A percentile compares a stretch with the other conserved stretches of the same genome.
Evolutionary conservation across 2,888 invertebrate genomes (phyloP).

Genomic region (Caenorhabditis wallacei): DNA sequence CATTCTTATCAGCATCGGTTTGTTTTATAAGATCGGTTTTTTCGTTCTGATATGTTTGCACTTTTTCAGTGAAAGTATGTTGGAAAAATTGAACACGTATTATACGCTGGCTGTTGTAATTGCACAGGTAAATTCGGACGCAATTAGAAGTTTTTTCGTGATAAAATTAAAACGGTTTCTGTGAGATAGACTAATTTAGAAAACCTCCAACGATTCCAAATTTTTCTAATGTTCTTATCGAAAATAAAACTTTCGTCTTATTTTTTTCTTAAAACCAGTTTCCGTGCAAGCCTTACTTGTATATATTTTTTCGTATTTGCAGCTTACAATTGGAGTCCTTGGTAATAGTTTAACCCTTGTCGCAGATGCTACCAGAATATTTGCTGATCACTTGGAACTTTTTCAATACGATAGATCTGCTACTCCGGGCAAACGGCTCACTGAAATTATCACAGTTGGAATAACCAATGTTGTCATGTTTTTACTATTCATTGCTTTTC

Average conservation of each 20-base stretch:
- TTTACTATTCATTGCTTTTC: conserved; percentile 61
- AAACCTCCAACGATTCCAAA: too few relatives aligned
- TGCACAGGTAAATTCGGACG: conserved; percentile 60
- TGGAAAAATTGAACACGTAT: conserved; percentile 49
- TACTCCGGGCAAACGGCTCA: conserved; percentile 58
- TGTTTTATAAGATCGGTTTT: neutral
- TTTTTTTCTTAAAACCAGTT: too few relatives aligned
- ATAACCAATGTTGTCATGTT: conserved; percentile 59
- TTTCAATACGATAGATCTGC: conserved; percentile 64
- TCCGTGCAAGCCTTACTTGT: too few relatives aligned
- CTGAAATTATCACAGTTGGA: conserved; percentile 65
- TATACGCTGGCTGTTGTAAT: conserved; percentile 48
- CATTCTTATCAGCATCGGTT: conserved; percentile 55
- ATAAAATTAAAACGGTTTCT: too few relatives aligned
- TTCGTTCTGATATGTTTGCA: conserved; percentile 12
- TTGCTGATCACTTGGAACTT: conserved; percentile 66
- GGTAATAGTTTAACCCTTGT: conserved; percentile 64
- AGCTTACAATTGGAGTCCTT: conserved; percentile 65
- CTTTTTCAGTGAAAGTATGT: conserved; percentile 45
- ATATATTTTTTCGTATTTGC: too few relatives aligned
- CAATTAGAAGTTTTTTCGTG: too few relatives aligned
- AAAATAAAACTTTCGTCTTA: too few relatives aligned
- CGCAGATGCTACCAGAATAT: conserved; percentile 64
- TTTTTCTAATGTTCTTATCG: too few relatives aligned
- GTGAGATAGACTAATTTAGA: too few relatives aligned